phyloP scores from a whole-genome alignment of 2,888 invertebrate genomes.

The Conus canariensis region DNA sequence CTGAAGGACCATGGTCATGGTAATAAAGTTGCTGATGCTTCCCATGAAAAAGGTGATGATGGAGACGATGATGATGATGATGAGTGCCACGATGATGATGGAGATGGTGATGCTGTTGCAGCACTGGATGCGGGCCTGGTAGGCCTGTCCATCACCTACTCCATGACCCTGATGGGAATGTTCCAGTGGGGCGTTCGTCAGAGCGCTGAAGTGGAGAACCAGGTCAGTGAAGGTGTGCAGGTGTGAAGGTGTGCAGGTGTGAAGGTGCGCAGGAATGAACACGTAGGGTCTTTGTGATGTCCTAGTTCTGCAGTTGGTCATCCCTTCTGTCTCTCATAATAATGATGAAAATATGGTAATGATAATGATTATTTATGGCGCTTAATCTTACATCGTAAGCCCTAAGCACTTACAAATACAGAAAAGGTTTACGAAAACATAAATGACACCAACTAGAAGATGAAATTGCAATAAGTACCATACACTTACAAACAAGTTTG shows the following conservation, averaged over 20 bases:
- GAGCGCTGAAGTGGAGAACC: conserved; percentile 86
- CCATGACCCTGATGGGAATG: conserved; percentile 85
- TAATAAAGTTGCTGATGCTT: neutral
- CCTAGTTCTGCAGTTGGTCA: too few relatives aligned
- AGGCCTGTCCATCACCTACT: conserved; percentile 77
- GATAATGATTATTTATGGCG: too few relatives aligned
- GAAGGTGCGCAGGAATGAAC: neutral
- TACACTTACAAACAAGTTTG: too few relatives aligned
- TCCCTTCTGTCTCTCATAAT: too few relatives aligned
- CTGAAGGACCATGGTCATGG: neutral
- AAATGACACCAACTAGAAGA: too few relatives aligned
- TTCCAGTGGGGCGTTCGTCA: conserved; percentile 95
- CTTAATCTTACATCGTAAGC: too few relatives aligned
- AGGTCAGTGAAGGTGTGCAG: conserved; percentile 69
- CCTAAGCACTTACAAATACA: too few relatives aligned
- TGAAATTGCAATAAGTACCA: too few relatives aligned
- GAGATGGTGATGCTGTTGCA: conserved; percentile 41
- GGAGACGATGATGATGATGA: neutral
- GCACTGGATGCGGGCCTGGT: conserved; percentile 73
- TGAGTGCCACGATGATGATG: neutral
- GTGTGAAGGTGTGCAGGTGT: neutral
- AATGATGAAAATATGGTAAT: too few relatives aligned
- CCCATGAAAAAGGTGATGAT: neutral
- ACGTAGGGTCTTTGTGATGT: too few relatives aligned
- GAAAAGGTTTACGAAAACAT: too few relatives aligned